Percentiles rank a stretch among this genome's conserved stretches.
These are phyloP conservation scores for Elysia chlorotica DNA, from an alignment of 1,140 invertebrate species.

Conservation along the genomic window DNA sequence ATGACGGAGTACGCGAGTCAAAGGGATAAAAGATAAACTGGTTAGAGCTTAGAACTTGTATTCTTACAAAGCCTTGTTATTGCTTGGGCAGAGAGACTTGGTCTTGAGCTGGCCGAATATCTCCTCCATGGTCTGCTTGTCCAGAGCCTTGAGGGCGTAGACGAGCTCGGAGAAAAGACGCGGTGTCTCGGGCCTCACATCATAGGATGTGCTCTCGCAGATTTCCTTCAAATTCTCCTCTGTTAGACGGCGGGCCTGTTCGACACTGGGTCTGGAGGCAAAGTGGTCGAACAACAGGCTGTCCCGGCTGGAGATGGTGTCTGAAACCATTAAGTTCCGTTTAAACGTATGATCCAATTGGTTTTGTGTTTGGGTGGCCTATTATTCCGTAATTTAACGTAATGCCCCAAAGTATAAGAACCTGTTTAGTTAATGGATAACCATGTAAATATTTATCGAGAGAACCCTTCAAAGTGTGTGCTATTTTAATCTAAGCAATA, in stretches of 20 bases:
- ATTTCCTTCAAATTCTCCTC: constrained; percentile 39
- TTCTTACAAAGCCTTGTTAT: constrained; percentile 11
- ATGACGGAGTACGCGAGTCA: no score
- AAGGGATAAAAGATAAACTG: no score
- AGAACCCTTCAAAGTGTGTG: no score
- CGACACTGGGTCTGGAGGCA: background rate
- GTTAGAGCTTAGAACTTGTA: no score
- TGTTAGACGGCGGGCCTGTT: constrained; percentile 16
- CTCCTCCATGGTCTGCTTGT: background rate
- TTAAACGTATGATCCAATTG: no score
- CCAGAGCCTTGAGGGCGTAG: background rate
- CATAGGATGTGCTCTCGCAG: constrained; percentile 35
- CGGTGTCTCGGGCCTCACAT: constrained; percentile 30
- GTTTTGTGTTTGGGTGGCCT: no score
- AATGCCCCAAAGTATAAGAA: no score
- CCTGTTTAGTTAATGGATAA: no score
- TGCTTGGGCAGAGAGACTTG: constrained; percentile 7
- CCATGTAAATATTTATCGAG: no score
- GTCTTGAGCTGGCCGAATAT: background rate
- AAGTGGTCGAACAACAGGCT: constrained; percentile 34
- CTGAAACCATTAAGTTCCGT: no score
- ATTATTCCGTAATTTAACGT: no score
- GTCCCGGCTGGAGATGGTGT: constrained; percentile 16
- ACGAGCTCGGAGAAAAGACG: constrained; percentile 14
- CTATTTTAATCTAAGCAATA: no score